Base-by-base conservation (phyloP, 2,888 invertebrate genomes). In the Drosophila meridiana region DNA sequence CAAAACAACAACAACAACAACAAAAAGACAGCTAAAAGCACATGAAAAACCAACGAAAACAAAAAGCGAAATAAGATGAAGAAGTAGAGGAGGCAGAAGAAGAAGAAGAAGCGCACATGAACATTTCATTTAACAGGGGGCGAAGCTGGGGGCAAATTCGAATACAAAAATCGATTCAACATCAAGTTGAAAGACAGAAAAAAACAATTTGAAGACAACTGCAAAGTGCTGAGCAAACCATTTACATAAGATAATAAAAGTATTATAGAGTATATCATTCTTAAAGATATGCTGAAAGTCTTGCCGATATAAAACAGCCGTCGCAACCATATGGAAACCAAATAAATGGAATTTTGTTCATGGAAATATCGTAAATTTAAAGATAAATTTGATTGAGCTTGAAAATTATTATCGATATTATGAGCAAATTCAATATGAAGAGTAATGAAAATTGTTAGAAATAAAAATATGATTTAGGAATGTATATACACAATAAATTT, bases 121-220 rank as follows among this genome's bases (percentile, higher is more conserved):
- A 66, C 52, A 53, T 59, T 63, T 30, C 65, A 73, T 69, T 69
- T 69, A 66, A 56, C 53, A 65, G 65, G 55, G 71, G 66, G 69
- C 50, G 61, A 40, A 59, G 61, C 45, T 53, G 53, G 59, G 32
- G 36, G 38, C 47, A 47, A 73, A 65, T 45, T 26, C 52, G 56
- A 69, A 78, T 50, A 68, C 48, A 60, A 69, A 81, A 81, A 78
- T 72, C 78, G 72, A 78, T 81, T 52, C 26, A 30, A 71, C 36
- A 65, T 65, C 77, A 56, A 78, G 52, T 64, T 80, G 59, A 66
- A 66, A 65, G 60, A 68, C 62, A 68, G 11, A 26, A 43, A 45
- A 60, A 69, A 68, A 64, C 59, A 66, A 66, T 38, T 60, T 59
- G 65, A 82, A 82, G 58, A 70, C 67, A 75, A 78, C 60, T 63